phyloP scores from a whole-genome alignment of 2,113 vertebrate species.

The Corythornis vintsioides region DNA sequence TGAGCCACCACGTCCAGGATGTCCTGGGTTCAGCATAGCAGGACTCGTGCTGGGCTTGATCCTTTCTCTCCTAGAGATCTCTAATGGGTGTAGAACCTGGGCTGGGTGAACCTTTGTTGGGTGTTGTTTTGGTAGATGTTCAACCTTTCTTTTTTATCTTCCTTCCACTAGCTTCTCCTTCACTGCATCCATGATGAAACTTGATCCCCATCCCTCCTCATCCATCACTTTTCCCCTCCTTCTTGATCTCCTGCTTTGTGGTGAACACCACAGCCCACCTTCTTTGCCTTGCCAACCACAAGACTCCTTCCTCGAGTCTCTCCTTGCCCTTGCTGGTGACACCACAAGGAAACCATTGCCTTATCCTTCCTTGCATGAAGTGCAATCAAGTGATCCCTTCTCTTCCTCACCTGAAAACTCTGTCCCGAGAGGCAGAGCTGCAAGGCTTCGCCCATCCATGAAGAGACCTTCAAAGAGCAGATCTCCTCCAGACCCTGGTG shows the following conservation, averaged over 20 bases:
- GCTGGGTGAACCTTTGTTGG: too few relatives aligned
- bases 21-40: neutral
- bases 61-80: neutral
- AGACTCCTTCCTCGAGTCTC: neutral
- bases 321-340: neutral
- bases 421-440: neutral
- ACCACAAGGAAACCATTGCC: neutral
- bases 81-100: neutral
- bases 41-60: neutral
- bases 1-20: accelerated
- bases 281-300: neutral
- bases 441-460: neutral
- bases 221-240: neutral
- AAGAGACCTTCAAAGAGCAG: neutral
- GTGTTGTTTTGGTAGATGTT: neutral
- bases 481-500: accelerated
- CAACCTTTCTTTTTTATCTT: neutral
- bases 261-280: neutral
- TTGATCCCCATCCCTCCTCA: neutral
- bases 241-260: neutral
- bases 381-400: neutral
- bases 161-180: neutral
- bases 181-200: neutral
- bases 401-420: neutral
- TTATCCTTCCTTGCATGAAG: neutral